These are phyloP conservation scores for Ectemnius continuus DNA, from an alignment of 2,888 invertebrate genomes.

Conservation along the genomic window DNA sequence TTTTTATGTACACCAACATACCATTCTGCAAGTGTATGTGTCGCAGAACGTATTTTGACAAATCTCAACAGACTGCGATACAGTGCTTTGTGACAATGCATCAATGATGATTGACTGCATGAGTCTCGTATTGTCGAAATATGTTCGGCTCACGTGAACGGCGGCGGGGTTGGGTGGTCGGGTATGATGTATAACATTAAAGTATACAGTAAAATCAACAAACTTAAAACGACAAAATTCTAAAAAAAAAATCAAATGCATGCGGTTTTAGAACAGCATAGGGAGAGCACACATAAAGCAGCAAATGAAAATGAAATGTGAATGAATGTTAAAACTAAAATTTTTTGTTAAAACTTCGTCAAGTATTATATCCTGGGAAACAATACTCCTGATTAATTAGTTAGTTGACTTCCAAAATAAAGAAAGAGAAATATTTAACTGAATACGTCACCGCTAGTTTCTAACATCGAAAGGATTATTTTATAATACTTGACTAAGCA, in stretches of 20 bases:
- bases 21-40: constrained; percentile 81
- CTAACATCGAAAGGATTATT: constrained; percentile 62
- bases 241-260: constrained; percentile 43
- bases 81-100: constrained; percentile 15
- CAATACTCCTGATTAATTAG: constrained; percentile 38
- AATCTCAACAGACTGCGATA: constrained; percentile 21
- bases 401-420: constrained; percentile 48
- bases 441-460: constrained; percentile 38
- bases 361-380: constrained; percentile 68
- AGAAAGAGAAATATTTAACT: constrained; percentile 26
- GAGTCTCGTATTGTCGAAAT: constrained; percentile 64
- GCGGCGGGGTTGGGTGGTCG: constrained; percentile 64
- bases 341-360: constrained; percentile 72
- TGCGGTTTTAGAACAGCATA: constrained; percentile 57
- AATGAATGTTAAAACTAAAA: constrained; percentile 74
- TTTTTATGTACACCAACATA: constrained; percentile 85
- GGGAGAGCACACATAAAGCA: constrained; percentile 76
- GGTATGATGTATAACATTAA: constrained; percentile 62
- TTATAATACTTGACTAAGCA: constrained; percentile 76
- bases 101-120: constrained; percentile 29
- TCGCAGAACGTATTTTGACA: constrained; percentile 73
- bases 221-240: constrained; percentile 52
- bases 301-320: constrained; percentile 77
- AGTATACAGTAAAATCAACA: constrained; percentile 53
- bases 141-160: constrained; percentile 67